Evolutionary conservation across 2,113 vertebrate genomes (phyloP), one percentile per base, ranked within the genome.

Genomic region (Crotalus viridis): DNA sequence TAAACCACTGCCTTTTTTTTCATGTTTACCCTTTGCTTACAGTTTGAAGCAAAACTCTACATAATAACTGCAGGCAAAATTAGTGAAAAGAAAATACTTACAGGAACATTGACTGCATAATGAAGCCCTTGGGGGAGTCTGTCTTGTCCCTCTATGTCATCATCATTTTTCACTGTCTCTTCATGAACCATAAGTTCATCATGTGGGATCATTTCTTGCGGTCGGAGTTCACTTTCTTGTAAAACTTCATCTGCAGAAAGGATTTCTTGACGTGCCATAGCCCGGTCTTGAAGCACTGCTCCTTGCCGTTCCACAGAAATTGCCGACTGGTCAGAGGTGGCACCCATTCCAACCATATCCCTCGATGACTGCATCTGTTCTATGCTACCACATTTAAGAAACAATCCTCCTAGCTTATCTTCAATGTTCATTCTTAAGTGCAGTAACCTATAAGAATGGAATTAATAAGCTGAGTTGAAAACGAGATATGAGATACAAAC

Each of bases 151-250:
- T 98, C 98, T 95, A 98, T 97, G 93, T 98, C 98, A 90, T 98
- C 98, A 91, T 98, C 98, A 94, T 99, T 99, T 97, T 99, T 99
- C 93, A 98, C 98, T n/a, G 98, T 98, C 96, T 99, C 99, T 97
- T 99, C 99, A 93, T 99, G 99, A 97, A 99, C 99, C 98, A 99
- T 99, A 95, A 99, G 98, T 97, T 99, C 99, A 97, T 99, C 98
- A 7, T 99, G 98, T 92, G 99, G 98, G 94, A 99, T 98, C 97
- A 99, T 98, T 95, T 99, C 98, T 61, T 99, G 99, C 24, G 98
- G 98, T 61, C 98, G 98, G 97, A 99, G 97, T 10, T 99, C 98
- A 94, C 97, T 98, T 91, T 97, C 98, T 51, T 98, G 98, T 97
- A 99, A 97, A 95, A 98, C 98, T 90, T 99, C 98, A 3, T 98